These are phyloP conservation scores for Platanista minor DNA, from an alignment of 2,113 vertebrate species.

Conservation along the genomic window DNA sequence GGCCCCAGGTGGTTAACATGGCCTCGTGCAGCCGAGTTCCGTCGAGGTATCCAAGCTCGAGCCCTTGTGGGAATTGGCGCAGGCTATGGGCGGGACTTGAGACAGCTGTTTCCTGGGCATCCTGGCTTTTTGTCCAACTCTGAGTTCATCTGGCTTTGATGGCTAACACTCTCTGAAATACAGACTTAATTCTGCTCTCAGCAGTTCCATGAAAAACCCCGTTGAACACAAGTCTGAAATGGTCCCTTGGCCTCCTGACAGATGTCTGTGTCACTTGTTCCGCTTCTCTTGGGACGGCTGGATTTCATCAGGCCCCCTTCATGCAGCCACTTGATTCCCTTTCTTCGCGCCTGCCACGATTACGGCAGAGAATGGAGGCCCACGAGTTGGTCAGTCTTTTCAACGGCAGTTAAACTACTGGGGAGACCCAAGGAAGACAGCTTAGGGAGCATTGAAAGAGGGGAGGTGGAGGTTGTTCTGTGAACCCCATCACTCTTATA, in stretches of 20 bases:
- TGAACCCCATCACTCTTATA: background rate
- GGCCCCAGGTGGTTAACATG: background rate
- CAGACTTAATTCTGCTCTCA: background rate
- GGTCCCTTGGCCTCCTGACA: background rate
- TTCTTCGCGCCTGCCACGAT: background rate
- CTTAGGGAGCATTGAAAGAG: background rate
- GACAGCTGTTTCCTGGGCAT: background rate
- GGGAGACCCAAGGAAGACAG: background rate
- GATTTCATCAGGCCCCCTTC: background rate
- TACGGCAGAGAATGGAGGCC: background rate
- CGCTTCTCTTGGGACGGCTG: background rate
- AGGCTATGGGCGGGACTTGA: background rate
- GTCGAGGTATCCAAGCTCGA: rapidly evolving
- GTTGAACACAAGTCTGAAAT: rapidly evolving
- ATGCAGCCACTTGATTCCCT: background rate
- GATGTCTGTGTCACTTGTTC: background rate
- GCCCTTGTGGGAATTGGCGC: background rate
- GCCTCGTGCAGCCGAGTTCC: background rate
- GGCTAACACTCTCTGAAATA: background rate
- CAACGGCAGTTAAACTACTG: background rate
- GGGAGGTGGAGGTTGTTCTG: background rate
- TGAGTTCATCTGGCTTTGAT: background rate
- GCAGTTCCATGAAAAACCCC: background rate
- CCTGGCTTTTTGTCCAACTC: background rate
- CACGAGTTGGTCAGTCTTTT: background rate